Percentiles rank a stretch among this genome's conserved stretches.
Conservation (phyloP, 1,140 invertebrate species). For the Ceratina japonica region DNA sequence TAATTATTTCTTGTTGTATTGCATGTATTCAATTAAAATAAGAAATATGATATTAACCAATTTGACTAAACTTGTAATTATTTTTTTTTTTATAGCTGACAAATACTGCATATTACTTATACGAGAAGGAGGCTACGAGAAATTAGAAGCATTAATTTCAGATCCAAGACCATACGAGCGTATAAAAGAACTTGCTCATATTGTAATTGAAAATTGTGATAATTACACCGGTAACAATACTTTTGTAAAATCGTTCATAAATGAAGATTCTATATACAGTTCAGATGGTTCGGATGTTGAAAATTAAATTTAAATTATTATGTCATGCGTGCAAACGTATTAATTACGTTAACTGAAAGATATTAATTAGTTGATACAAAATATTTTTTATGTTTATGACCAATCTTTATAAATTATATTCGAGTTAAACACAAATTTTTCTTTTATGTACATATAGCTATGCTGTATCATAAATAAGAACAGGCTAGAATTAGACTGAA, state of each 20-base stretch:
- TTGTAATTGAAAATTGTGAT: slow-evolving; percentile 84
- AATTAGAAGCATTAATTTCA: slow-evolving; percentile 85
- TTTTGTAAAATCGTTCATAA: slow-evolving; percentile 45
- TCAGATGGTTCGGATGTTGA: slow-evolving; percentile 49
- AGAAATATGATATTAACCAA: too few relatives aligned
- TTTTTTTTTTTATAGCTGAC: slow-evolving; percentile 80
- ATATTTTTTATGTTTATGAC: slow-evolving; percentile 47
- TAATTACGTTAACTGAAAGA: slow-evolving; percentile 22
- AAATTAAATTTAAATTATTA: slow-evolving; percentile 20
- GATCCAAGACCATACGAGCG: slow-evolving; percentile 82
- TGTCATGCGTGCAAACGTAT: slow-evolving; percentile 29
- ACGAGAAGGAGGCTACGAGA: slow-evolving; percentile 89
- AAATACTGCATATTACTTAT: slow-evolving; percentile 95
- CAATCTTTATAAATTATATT: slow-evolving; percentile 32
- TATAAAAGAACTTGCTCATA: slow-evolving; percentile 84
- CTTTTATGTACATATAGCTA: slow-evolving; percentile 51
- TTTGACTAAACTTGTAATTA: slow-evolving; percentile 21
- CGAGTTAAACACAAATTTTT: slow-evolving; percentile 21
- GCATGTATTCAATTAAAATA: too few relatives aligned
- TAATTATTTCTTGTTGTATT: too few relatives aligned
- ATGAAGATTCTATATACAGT: slow-evolving; percentile 53
- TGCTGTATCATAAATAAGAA: slow-evolving; percentile 40
- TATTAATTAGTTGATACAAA: slow-evolving; percentile 23
- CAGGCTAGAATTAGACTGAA: slow-evolving; percentile 9
- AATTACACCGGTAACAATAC: slow-evolving; percentile 51